A percentile compares a stretch with the other conserved stretches of the same genome.
Conservation (phyloP, 2,888 invertebrate genomes). For the Oscheius onirici region DNA sequence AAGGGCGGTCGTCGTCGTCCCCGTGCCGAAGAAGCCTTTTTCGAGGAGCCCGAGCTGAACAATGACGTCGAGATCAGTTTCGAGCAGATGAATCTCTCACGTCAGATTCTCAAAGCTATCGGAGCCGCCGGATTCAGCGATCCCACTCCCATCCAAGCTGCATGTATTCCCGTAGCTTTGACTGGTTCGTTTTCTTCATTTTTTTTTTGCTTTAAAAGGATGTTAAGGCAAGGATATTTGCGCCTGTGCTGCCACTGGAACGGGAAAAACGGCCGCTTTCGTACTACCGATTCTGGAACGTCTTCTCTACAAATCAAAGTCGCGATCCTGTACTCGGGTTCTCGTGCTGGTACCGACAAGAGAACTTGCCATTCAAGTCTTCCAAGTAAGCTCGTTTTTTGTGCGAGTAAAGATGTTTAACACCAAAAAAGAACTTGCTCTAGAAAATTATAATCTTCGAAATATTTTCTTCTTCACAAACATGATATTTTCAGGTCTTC, state of each 20-base stretch:
- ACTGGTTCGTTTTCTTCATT: conserved; percentile 76
- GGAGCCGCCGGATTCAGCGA: conserved; percentile 87
- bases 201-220: neutral
- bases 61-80: conserved; percentile 64
- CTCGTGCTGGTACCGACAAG: conserved; percentile 94
- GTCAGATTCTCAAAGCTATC: conserved; percentile 91
- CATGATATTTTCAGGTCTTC: conserved; percentile 87
- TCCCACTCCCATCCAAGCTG: conserved; percentile 95
- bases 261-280: conserved; percentile 95
- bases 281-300: conserved; percentile 96
- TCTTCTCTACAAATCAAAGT: conserved; percentile 84
- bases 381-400: conserved; percentile 79
- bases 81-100: conserved; percentile 93
- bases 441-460: neutral
- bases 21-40: conserved; percentile 42
- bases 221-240: conserved; percentile 81
- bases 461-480: neutral
- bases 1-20: conserved; percentile 47
- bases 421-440: conserved; percentile 8
- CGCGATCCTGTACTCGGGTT: conserved; percentile 80
- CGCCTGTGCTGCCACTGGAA: conserved; percentile 96
- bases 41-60: conserved; percentile 47
- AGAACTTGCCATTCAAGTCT: conserved; percentile 96
- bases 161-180: conserved; percentile 91
- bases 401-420: too few species aligned